Base-by-base conservation (phyloP, 2,888 invertebrate genomes). In the Oxyteleia sp. region DNA sequence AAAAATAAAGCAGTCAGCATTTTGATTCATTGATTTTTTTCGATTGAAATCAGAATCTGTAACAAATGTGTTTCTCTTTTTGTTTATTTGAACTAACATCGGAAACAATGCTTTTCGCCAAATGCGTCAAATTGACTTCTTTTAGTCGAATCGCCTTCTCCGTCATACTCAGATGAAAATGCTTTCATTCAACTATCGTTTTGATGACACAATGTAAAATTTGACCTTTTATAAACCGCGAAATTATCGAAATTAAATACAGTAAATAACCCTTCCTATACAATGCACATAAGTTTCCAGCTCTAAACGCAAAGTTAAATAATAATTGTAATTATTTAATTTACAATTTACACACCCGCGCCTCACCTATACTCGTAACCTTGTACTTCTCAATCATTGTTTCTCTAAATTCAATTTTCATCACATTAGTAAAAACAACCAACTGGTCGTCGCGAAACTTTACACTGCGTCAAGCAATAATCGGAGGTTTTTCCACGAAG, bases 391-490 rank as follows among this genome's bases (percentile, higher is more conserved):
- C 64, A 51, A 61, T 63, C 64, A 59, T 76, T 72, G 72, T 59
- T 47, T 8, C 35, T 59, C 61, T 38, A 74, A 72, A 83, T 74
- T 68, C 78, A 74, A 66, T 83, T 82, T 69, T 55, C 72, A 78
- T 78, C 78, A 78, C 82, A 83, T 78, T 74, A 78, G 68, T 72
- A 55, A 49, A 79, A 74, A 68, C 78, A 79, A 78, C 74, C 49
- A 47, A 29, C 51, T 16, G 72, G 61, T 78, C 64, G 61, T 82
- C 43, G 51, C 61, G 45, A 68, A 82, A 74, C 59, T 83, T 78
- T 74, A 78, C 74, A 83, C 71, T 64, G 84, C 71, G 80, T 51
- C 80, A 66, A 80, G 75, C 66, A 71, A 71, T 81, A 78, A 83
- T 74, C 72, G 75, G 68, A 82, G 78, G 66, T 72, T 61, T 45